Evolutionary conservation across 2,113 vertebrate species (phyloP).

Genomic region (Redunca redunca): DNA sequence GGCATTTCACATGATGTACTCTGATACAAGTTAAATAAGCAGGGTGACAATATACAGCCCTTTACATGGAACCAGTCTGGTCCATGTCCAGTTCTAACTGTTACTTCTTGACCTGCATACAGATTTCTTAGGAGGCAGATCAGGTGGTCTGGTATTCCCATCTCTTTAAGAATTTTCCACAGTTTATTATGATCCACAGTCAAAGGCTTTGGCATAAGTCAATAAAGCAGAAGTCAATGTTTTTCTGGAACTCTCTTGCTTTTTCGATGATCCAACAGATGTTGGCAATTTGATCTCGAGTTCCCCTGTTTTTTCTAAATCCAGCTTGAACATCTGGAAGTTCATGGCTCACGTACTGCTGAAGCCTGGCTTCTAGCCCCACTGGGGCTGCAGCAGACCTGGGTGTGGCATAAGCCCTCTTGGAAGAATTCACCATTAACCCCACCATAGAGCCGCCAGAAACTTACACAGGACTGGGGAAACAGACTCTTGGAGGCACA

Average conservation of each 20-base stretch:
- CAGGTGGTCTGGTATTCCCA: background rate
- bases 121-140: background rate
- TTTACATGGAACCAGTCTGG: background rate
- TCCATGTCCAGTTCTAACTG: background rate
- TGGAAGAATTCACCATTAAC: background rate
- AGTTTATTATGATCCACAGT: background rate
- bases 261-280: background rate
- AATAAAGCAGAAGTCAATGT: background rate
- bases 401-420: background rate
- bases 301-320: background rate
- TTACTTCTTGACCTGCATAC: background rate
- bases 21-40: background rate
- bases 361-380: background rate
- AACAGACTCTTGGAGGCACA: background rate
- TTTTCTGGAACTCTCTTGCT: background rate
- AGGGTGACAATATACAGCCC: background rate
- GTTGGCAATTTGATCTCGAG: background rate
- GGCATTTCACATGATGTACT: background rate
- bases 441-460: background rate
- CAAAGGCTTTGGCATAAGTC: background rate
- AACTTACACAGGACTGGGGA: background rate
- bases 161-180: background rate
- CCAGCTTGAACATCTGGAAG: background rate
- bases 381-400: background rate
- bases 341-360: background rate